Percentiles rank a stretch among this genome's conserved stretches.
Evolutionary conservation across 2,888 invertebrate species (phyloP).

Genomic region (Odontocolon sp.): DNA sequence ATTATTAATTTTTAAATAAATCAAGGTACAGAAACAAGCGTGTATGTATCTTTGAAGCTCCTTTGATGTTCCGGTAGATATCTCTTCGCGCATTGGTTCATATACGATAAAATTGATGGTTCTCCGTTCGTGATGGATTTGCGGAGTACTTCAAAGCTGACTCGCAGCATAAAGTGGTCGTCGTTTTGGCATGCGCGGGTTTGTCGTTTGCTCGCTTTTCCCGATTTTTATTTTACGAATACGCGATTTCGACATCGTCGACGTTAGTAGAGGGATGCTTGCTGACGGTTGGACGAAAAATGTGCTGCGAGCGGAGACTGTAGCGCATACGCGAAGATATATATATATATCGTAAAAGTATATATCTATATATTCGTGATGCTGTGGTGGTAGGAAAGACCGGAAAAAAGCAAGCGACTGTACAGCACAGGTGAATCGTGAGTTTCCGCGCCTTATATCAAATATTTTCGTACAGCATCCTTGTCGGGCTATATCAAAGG

Average conservation of each 20-base stretch:
- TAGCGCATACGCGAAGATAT: no score
- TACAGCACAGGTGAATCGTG: slow-evolving; percentile 35
- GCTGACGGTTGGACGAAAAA: slow-evolving; percentile 21
- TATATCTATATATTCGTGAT: background rate
- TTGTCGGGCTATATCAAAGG: slow-evolving; percentile 64
- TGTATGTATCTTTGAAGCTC: no score
- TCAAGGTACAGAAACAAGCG: no score
- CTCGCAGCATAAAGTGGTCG: slow-evolving; percentile 4
- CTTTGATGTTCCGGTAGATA: no score
- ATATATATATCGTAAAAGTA: no score
- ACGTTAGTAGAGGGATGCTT: slow-evolving; percentile 14
- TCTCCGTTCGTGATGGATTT: slow-evolving; percentile 12
- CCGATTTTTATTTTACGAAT: slow-evolving; percentile 29
- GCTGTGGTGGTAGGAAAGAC: background rate
- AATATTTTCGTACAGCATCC: slow-evolving; percentile 47
- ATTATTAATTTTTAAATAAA: no score
- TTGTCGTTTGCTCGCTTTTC: slow-evolving; percentile 21
- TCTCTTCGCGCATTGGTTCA: background rate
- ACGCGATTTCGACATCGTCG: slow-evolving; percentile 6
- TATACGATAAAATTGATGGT: slow-evolving; percentile 16
- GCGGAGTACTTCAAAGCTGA: slow-evolving; percentile 24
- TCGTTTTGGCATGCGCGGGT: background rate
- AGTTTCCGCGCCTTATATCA: slow-evolving; percentile 46
- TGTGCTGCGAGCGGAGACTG: no score
- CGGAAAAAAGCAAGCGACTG: slow-evolving; percentile 15